Conservation (phyloP, 2,113 vertebrate genomes). For the Seriola dumerili region DNA sequence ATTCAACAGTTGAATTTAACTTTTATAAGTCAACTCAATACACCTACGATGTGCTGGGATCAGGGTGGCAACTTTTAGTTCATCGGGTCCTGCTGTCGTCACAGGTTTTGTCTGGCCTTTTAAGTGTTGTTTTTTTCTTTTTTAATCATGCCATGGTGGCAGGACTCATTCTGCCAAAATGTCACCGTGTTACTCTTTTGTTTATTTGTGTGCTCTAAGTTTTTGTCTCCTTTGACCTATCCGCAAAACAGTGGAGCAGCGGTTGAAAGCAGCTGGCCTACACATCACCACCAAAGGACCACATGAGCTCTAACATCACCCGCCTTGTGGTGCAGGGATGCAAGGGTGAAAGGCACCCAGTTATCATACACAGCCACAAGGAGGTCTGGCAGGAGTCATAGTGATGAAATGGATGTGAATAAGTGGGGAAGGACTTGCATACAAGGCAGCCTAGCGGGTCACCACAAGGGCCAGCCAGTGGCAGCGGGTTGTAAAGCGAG, state of each 20-base stretch:
- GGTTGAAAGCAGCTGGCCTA: conserved; percentile 49
- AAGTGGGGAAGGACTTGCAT: conserved; percentile 30
- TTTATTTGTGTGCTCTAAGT: conserved; percentile 23
- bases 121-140: conserved; percentile 4
- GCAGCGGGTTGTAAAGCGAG: conserved; percentile 54
- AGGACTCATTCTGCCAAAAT: conserved; percentile 22
- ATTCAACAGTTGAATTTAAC: background rate
- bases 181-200: conserved; percentile 14
- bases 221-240: conserved; percentile 37
- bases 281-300: conserved; percentile 40
- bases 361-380: conserved; percentile 55
- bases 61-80: background rate
- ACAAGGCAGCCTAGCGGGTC: conserved; percentile 45
- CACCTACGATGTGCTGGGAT: background rate
- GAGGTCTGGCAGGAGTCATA: conserved; percentile 57
- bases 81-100: background rate
- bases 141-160: conserved; percentile 37
- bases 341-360: conserved; percentile 49
- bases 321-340: conserved; percentile 52
- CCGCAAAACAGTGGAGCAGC: conserved; percentile 18
- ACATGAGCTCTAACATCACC: conserved; percentile 44
- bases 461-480: conserved; percentile 54
- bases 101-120: conserved; percentile 4
- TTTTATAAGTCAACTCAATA: background rate
- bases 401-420: conserved; percentile 62